Evolutionary conservation across 2,113 vertebrate species (phyloP).

Genomic region (Chrysochloris asiatica): DNA sequence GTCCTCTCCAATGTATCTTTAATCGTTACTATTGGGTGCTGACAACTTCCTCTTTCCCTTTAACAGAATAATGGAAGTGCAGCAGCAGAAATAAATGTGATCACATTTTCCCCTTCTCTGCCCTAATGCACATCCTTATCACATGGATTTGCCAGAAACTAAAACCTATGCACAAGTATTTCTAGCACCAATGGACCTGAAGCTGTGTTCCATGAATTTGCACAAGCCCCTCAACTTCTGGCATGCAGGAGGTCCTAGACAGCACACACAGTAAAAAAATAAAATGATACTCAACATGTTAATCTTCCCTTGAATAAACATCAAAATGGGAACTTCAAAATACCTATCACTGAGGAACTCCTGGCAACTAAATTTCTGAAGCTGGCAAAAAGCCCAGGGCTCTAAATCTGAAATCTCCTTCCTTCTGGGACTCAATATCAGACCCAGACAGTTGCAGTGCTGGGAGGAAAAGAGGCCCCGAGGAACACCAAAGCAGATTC

Average conservation of each 20-base stretch:
- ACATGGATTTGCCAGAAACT: background rate
- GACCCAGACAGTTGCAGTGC: slow-evolving; percentile 44
- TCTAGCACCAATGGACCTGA: background rate
- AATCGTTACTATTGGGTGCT: background rate
- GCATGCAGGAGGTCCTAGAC: background rate
- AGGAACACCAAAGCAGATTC: slow-evolving; percentile 25
- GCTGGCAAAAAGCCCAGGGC: slow-evolving; percentile 54
- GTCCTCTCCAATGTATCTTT: background rate
- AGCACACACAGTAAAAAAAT: background rate
- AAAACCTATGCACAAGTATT: background rate
- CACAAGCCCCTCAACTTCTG: background rate
- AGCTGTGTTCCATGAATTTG: background rate
- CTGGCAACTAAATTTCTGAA: slow-evolving; percentile 58
- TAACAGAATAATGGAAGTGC: background rate
- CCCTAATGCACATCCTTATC: background rate
- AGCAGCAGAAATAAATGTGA: background rate
- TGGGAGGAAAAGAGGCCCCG: slow-evolving; percentile 21
- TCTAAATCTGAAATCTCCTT: slow-evolving; percentile 45
- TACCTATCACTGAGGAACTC: slow-evolving; percentile 38
- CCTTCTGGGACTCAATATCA: slow-evolving; percentile 52
- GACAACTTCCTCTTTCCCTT: background rate
- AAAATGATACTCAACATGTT: background rate
- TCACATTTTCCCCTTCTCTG: background rate
- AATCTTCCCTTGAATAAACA: slow-evolving; percentile 16
- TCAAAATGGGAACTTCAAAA: slow-evolving; percentile 50